Base-by-base conservation (phyloP, 2,888 invertebrate species). In the Rhodophaea formosa region DNA sequence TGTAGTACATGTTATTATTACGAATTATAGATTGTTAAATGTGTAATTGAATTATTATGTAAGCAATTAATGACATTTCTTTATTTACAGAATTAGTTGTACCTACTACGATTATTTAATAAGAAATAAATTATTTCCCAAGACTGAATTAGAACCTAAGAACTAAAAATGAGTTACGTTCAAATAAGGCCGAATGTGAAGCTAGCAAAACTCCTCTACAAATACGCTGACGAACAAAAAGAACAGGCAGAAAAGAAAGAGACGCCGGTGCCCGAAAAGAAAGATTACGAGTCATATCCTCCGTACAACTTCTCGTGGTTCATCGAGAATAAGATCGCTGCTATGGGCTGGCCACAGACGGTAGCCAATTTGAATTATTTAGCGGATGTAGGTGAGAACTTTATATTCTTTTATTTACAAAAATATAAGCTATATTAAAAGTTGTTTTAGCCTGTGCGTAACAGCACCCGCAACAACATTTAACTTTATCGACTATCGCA, bases 231-330 rank as follows among this genome's bases (percentile, higher is more conserved):
- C 12, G 79, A 83, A 55, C 65, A 71, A 0, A 73, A 74, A 54
- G 65, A 67, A 53, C 74, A 78, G 56, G 60, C 66, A 56, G 66
- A 61, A 46, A 58, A 57, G 6, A 60, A 62, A 56, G 69, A 67
- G 32, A 61, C 67, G 42, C 57, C 64, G 2, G 56, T 62, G 46
- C 65, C 65, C 42, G 68, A 75, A 59, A 67, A 71, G 5, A 81
- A 82, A 52, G 83, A 88, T 15, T 82, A 84, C 56, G 90, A 91
- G 59, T 79, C 86, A 0, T 92, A 92, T 64, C 88, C 93, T 0
- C 94, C 94, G 0, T 93, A 92, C 79, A 95, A 95, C 70, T 95
- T 95, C 74, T 95, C 95, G 0, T 95, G 95, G 95, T 91, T 96
- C 14, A 88, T 94, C 1, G 89, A 92, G 16, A 84, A 88, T 16